phyloP scores from a whole-genome alignment of 2,113 vertebrate genomes.

The Engraulis encrasicolus region DNA sequence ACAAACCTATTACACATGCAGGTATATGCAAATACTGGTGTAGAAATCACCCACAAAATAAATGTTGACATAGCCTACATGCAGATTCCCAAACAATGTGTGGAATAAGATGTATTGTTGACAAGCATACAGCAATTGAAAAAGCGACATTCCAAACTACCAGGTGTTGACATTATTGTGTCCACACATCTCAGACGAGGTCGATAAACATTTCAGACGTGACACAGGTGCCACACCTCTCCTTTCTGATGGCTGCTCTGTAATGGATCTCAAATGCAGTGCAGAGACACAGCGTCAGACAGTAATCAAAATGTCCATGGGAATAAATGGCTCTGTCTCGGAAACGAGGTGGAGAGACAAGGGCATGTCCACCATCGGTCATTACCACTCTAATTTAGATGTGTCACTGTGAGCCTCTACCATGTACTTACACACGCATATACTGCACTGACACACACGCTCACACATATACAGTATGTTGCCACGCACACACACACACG shows the following conservation, averaged over 20 bases:
- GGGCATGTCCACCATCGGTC: not conserved
- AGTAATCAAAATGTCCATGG: not conserved
- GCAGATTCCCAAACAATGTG: too few relatives aligned
- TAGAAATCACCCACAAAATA: too few relatives aligned
- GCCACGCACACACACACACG: not conserved
- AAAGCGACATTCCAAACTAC: too few relatives aligned
- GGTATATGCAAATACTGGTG: too few relatives aligned
- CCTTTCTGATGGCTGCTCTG: not conserved
- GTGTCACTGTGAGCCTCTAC: not conserved
- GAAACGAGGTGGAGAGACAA: not conserved
- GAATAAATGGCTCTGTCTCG: not conserved
- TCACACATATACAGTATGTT: too few relatives aligned
- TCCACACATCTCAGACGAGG: not conserved
- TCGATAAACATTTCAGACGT: not conserved
- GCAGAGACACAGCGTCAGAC: constrained; percentile 5
- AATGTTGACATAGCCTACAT: too few relatives aligned
- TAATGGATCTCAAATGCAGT: constrained; percentile 34
- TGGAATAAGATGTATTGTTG: too few relatives aligned
- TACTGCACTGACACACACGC: too few relatives aligned
- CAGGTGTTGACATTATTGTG: too few relatives aligned
- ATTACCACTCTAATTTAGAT: not conserved
- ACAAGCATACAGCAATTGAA: too few relatives aligned
- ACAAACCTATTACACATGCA: too few relatives aligned
- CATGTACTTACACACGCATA: not conserved
- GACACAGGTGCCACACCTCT: not conserved